A percentile compares a stretch with the other conserved stretches of the same genome.
phyloP scores from a whole-genome alignment of 2,113 vertebrate species.

The Spea bombifrons region DNA sequence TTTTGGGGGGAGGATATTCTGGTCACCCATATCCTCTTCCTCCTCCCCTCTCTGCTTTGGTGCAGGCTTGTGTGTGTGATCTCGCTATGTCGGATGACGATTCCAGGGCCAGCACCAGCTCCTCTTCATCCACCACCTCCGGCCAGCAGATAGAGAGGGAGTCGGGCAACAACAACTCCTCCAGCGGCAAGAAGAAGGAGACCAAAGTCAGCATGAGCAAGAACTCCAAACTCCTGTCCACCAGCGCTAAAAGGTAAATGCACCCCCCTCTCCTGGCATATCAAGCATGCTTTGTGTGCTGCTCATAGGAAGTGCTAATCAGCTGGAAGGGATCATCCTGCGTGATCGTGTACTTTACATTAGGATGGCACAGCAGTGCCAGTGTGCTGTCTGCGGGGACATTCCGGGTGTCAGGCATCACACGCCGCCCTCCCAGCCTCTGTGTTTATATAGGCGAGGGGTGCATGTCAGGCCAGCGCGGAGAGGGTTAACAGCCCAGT shows the following conservation, averaged over 20 bases:
- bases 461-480: background rate
- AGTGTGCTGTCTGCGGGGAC: no score
- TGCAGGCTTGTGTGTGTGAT: constrained; percentile 67
- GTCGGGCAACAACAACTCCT: constrained; percentile 62
- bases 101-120: constrained; percentile 95
- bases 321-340: background rate
- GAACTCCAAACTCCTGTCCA: constrained; percentile 94
- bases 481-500: background rate
- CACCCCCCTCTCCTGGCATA: background rate
- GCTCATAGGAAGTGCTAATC: background rate
- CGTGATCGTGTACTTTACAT: background rate
- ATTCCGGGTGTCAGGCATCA: background rate
- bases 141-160: constrained; percentile 79
- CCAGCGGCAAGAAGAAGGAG: constrained; percentile 81
- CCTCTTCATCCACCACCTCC: constrained; percentile 86
- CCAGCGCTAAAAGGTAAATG: constrained; percentile 92
- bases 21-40: constrained; percentile 36
- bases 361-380: background rate
- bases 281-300: constrained; percentile 12
- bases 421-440: background rate
- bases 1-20: constrained; percentile 23
- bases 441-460: background rate
- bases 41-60: background rate
- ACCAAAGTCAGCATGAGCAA: constrained; percentile 97
- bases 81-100: constrained; percentile 97